Evolutionary conservation across 1,140 invertebrate genomes (phyloP).

Genomic region (Habropoda laboriosa): DNA sequence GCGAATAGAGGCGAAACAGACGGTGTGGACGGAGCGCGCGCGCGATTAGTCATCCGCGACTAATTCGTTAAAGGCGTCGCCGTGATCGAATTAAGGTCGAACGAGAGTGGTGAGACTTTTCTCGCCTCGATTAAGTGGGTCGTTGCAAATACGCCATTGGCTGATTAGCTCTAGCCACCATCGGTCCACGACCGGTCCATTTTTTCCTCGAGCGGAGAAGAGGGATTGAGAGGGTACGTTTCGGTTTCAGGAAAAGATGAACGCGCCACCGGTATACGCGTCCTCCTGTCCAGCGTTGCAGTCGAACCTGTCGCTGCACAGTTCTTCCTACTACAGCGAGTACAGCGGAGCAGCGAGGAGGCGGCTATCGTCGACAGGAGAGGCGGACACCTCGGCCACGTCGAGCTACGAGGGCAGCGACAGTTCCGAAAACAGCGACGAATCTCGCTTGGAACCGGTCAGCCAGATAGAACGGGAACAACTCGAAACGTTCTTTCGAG

Average conservation of each 20-base stretch:
- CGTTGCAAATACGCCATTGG: constrained; percentile 46
- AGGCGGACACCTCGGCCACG: constrained; percentile 82
- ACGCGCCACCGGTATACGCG: constrained; percentile 69
- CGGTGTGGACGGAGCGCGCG: constrained; percentile 6
- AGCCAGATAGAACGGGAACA: constrained; percentile 88
- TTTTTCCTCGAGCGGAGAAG: constrained; percentile 14
- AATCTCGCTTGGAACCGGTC: constrained; percentile 80
- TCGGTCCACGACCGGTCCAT: constrained; percentile 21
- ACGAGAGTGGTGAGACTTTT: constrained; percentile 50
- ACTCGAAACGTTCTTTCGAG: constrained; percentile 90
- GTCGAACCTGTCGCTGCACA: constrained; percentile 74
- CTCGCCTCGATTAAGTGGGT: constrained; percentile 60
- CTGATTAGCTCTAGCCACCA: constrained; percentile 52
- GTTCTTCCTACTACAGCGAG: constrained; percentile 76
- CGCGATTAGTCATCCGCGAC: constrained; percentile 51
- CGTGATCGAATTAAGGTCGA: constrained; percentile 63
- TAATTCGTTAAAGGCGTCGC: constrained; percentile 48
- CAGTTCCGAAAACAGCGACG: constrained; percentile 78
- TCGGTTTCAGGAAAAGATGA: constrained; percentile 67
- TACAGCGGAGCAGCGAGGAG: constrained; percentile 73
- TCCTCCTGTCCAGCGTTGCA: constrained; percentile 74
- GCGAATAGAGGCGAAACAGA: not conserved
- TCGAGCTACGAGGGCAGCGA: constrained; percentile 79
- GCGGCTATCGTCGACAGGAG: constrained; percentile 79
- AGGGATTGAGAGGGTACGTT: not conserved